A percentile compares a stretch with the other conserved stretches of the same genome.
These are phyloP conservation scores for Chrysomallon squamiferum DNA, from an alignment of 1,140 invertebrate genomes.

Conservation along the genomic window DNA sequence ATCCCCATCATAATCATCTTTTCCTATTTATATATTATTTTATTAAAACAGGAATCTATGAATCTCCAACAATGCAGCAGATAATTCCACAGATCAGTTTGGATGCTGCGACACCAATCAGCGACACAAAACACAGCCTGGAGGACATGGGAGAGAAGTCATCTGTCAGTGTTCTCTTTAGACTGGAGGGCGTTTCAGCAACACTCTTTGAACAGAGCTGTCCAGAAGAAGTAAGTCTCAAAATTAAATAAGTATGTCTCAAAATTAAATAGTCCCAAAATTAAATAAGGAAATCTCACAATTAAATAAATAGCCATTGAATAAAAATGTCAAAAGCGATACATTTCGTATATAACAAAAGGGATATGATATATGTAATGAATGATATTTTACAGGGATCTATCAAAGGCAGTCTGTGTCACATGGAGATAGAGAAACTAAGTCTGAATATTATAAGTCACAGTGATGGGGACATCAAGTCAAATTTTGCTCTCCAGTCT, in stretches of 20 bases:
- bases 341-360: too few relatives aligned
- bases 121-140: constrained; percentile 14
- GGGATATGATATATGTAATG: too few relatives aligned
- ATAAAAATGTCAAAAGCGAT: background rate
- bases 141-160: constrained; percentile 25
- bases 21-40: too few relatives aligned
- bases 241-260: too few relatives aligned
- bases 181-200: constrained; percentile 44
- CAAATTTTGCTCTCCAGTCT: constrained; percentile 76
- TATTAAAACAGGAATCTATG: constrained; percentile 23
- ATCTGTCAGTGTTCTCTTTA: constrained; percentile 34
- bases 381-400: too few relatives aligned
- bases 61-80: constrained; percentile 27
- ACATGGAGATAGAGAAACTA: constrained; percentile 76
- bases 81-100: constrained; percentile 17
- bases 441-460: constrained; percentile 65
- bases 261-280: background rate
- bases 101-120: constrained; percentile 12
- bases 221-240: constrained; percentile 14
- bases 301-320: background rate
- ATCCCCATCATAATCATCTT: too few relatives aligned
- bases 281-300: too few relatives aligned
- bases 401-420: constrained; percentile 29
- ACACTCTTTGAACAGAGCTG: constrained; percentile 37
- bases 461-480: constrained; percentile 75